Conservation (phyloP, 2,888 invertebrate genomes). For the Corythucha ciliata region DNA sequence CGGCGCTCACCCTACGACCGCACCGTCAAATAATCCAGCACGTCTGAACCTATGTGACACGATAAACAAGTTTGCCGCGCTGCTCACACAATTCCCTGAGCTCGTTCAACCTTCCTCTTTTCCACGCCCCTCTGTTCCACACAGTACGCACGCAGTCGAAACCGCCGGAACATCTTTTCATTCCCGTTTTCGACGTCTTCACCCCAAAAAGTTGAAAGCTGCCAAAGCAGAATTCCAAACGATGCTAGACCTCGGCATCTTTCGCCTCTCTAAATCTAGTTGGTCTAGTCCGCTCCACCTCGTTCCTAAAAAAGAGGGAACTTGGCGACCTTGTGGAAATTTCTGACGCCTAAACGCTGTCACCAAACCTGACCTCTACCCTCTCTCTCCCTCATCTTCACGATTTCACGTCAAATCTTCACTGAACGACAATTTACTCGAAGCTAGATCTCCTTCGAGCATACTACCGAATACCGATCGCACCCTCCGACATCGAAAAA, state of each 20-base stretch:
- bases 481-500: conserved; percentile 5
- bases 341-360: conserved; percentile 39
- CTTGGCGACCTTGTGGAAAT: conserved; percentile 40
- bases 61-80: background rate
- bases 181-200: conserved; percentile 35
- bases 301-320: conserved; percentile 33
- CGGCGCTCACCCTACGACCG: too few species aligned
- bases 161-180: conserved; percentile 37
- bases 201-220: conserved; percentile 34
- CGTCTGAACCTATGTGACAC: too few species aligned
- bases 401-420: conserved; percentile 35
- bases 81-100: conserved; percentile 5
- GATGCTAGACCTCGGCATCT: conserved; percentile 36
- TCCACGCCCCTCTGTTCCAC: too few species aligned
- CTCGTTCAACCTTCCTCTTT: conserved; percentile 4
- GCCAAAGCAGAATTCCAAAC: conserved; percentile 36
- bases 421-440: conserved; percentile 27
- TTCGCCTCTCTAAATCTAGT: conserved; percentile 36
- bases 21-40: background rate
- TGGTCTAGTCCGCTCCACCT: conserved; percentile 38
- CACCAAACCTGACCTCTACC: conserved; percentile 40
- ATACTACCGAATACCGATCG: conserved; percentile 18
- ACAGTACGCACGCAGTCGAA: conserved; percentile 30
- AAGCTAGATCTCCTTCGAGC: conserved; percentile 21
- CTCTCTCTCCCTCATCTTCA: conserved; percentile 38